These are phyloP conservation scores for Lasius platythorax DNA, from an alignment of 2,888 invertebrate genomes.

Conservation along the genomic window DNA sequence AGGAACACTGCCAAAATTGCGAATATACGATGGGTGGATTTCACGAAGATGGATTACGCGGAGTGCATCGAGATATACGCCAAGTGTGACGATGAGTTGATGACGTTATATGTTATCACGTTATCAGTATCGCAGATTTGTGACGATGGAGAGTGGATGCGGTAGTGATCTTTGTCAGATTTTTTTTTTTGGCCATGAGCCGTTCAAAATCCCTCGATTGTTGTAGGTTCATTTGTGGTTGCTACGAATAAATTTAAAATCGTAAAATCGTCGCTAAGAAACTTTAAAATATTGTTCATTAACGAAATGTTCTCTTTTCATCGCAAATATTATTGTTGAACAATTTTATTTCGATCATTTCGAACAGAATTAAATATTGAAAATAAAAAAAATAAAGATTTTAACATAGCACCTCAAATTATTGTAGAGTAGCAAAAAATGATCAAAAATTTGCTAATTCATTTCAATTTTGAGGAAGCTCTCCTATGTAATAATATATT, in stretches of 20 bases:
- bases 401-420: neutral
- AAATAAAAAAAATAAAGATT: neutral
- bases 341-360: neutral
- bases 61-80: slow-evolving; percentile 56
- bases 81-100: slow-evolving; percentile 67
- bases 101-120: slow-evolving; percentile 21
- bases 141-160: slow-evolving; percentile 63
- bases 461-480: neutral
- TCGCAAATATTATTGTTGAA: neutral
- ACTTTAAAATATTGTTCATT: neutral
- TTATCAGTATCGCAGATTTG: slow-evolving; percentile 36
- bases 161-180: slow-evolving; percentile 64
- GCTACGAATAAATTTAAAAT: neutral
- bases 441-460: neutral
- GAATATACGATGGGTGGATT: slow-evolving; percentile 46
- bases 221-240: neutral
- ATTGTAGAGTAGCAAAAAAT: neutral
- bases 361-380: neutral
- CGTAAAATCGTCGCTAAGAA: neutral
- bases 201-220: slow-evolving; percentile 8
- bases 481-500: neutral
- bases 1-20: slow-evolving; percentile 34
- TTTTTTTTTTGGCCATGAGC: slow-evolving; percentile 40
- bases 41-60: slow-evolving; percentile 60
- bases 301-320: neutral